Conservation (phyloP, 2,113 vertebrate species). For the Thamnophis sirtalis region DNA sequence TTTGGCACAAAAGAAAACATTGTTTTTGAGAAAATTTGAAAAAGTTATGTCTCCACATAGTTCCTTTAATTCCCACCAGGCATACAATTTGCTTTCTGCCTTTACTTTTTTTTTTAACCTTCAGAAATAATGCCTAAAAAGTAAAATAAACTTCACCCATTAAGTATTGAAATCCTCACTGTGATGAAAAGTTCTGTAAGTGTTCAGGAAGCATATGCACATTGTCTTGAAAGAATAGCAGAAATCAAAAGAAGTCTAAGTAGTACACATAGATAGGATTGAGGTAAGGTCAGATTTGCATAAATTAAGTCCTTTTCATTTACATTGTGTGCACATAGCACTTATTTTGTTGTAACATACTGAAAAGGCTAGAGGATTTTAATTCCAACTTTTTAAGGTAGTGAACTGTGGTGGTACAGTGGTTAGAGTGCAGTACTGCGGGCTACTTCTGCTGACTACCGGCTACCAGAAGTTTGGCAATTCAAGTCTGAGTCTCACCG, state of each 20-base stretch:
- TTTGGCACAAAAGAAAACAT: not conserved
- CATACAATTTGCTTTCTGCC: not conserved
- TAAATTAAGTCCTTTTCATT: not conserved
- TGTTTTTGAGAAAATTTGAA: conserved; percentile 8
- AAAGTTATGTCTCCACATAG: fast-evolving
- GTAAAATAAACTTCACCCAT: not conserved
- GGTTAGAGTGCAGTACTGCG: too few relatives aligned
- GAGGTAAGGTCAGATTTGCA: not conserved
- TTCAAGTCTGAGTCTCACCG: too few relatives aligned
- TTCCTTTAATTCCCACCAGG: not conserved
- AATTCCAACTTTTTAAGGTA: conserved; percentile 25
- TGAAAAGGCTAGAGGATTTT: not conserved
- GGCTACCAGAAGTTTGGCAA: too few relatives aligned
- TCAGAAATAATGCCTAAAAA: not conserved
- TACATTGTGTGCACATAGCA: conserved; percentile 5
- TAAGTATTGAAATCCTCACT: fast-evolving
- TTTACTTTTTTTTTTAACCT: not conserved
- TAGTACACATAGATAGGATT: too few relatives aligned
- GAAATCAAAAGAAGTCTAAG: not conserved
- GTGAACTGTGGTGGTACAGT: too few relatives aligned
- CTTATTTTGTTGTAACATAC: conserved; percentile 26
- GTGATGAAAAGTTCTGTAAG: not conserved
- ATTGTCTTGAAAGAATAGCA: not conserved
- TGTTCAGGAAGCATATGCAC: not conserved
- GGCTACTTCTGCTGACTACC: too few relatives aligned